Evolutionary conservation across 2,113 vertebrate genomes (phyloP).

Genomic region (Tiliqua scincoides): DNA sequence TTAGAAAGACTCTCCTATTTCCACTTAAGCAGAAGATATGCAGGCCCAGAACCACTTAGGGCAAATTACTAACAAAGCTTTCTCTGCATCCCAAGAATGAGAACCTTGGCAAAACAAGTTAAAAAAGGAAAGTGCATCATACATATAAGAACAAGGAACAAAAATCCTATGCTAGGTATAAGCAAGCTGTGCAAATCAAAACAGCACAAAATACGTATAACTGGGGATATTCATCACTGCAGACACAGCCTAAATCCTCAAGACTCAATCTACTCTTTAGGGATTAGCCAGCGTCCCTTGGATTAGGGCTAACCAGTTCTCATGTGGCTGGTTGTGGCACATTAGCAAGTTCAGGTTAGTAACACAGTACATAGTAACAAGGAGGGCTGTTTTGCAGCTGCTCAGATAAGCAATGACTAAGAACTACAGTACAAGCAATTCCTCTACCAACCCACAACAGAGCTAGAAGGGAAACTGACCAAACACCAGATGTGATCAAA

Average conservation of each 20-base stretch:
- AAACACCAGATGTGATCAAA: neutral
- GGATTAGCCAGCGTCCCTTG: fast-evolving
- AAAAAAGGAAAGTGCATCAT: neutral
- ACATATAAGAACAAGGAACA: neutral
- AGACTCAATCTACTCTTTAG: neutral
- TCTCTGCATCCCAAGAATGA: too few species aligned
- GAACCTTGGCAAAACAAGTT: neutral
- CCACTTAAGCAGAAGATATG: neutral
- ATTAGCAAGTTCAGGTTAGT: neutral
- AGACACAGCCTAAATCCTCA: neutral
- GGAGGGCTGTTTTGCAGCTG: neutral
- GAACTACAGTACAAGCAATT: constrained; percentile 4
- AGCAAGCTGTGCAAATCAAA: neutral
- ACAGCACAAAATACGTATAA: neutral
- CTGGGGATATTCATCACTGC: neutral
- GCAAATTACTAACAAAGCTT: neutral
- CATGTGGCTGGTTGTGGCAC: neutral
- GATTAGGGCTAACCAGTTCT: neutral
- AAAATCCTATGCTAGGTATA: neutral
- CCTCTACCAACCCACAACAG: fast-evolving
- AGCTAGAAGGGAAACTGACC: neutral
- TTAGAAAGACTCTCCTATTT: too few species aligned
- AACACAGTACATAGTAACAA: neutral
- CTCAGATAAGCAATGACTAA: constrained; percentile 19
- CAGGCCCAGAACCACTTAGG: neutral